Evolutionary conservation across 2,797 vertebrate species (phyloP).

Genomic region (Caiman crocodilus): DNA sequence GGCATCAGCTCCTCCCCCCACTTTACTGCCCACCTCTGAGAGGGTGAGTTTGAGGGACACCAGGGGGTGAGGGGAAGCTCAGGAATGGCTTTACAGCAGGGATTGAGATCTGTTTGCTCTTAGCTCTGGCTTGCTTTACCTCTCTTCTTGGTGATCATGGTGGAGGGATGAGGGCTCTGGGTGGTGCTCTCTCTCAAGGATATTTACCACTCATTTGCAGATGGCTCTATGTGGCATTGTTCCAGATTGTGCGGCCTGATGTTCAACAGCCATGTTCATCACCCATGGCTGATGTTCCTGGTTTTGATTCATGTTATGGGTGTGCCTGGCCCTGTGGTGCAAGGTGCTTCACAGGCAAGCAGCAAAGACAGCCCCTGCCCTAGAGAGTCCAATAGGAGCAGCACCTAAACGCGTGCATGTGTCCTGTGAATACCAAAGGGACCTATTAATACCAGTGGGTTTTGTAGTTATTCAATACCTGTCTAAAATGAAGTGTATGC

Average conservation of each 20-base stretch:
- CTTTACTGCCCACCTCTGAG: not conserved
- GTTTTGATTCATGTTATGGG: not conserved
- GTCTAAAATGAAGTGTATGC: not conserved
- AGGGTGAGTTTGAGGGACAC: not conserved
- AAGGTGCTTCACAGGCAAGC: not conserved
- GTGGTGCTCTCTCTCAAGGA: not conserved
- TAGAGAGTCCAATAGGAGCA: not conserved
- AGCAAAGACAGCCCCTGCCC: not conserved
- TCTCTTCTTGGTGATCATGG: not conserved
- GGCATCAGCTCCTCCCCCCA: not conserved
- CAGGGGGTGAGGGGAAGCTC: fast-evolving
- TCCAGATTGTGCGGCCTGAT: not conserved
- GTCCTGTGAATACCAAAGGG: not conserved
- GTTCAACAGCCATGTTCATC: not conserved
- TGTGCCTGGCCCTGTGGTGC: not conserved
- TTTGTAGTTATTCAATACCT: not conserved
- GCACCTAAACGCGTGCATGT: not conserved
- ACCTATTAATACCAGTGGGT: not conserved
- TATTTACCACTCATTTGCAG: not conserved
- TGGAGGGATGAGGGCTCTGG: fast-evolving
- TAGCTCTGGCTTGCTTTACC: no score
- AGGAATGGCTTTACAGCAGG: not conserved
- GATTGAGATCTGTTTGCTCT: fast-evolving
- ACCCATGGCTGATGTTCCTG: not conserved
- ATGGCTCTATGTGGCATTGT: not conserved